These are phyloP conservation scores for Drosophila novamexicana DNA, from an alignment of 1,140 invertebrate species.

Conservation along the genomic window DNA sequence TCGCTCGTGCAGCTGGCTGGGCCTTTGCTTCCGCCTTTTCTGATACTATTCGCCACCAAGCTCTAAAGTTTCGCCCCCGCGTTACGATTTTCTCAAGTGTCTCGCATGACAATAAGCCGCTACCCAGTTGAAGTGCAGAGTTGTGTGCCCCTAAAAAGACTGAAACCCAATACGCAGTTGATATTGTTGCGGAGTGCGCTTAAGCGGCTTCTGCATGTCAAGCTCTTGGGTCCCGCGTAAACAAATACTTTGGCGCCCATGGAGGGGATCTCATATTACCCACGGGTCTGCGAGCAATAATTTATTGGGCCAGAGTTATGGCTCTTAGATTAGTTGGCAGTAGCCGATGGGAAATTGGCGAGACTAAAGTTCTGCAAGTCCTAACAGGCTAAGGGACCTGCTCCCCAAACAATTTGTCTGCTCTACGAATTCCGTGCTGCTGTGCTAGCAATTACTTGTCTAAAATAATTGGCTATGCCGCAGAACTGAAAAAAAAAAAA, in stretches of 20 bases:
- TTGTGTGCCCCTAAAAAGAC: not conserved
- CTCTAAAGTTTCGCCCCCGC: slow-evolving; percentile 55
- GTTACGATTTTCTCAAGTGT: slow-evolving; percentile 72
- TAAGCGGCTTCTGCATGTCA: slow-evolving; percentile 74
- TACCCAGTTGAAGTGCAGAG: slow-evolving; percentile 18
- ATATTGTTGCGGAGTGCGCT: slow-evolving; percentile 36
- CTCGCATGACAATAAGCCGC: slow-evolving; percentile 58
- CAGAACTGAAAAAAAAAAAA: slow-evolving; percentile 39
- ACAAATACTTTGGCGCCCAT: slow-evolving; percentile 49
- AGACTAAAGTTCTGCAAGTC: slow-evolving; percentile 33
- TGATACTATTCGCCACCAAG: slow-evolving; percentile 20
- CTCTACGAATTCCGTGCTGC: slow-evolving; percentile 32
- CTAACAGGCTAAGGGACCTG: slow-evolving; percentile 66
- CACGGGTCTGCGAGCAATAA: slow-evolving; percentile 31
- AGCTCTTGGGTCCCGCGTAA: slow-evolving; percentile 52
- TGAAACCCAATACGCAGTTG: slow-evolving; percentile 31
- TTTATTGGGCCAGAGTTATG: slow-evolving; percentile 38
- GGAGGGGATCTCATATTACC: slow-evolving; percentile 31
- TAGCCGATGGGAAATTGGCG: slow-evolving; percentile 9
- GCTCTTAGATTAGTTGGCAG: slow-evolving; percentile 57
- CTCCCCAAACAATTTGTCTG: slow-evolving; percentile 73
- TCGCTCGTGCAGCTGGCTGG: slow-evolving; percentile 50
- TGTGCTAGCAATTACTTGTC: slow-evolving; percentile 75
- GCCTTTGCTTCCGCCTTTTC: not conserved
- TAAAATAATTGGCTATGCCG: slow-evolving; percentile 77